These are phyloP conservation scores for Smithornis capensis DNA, from an alignment of 2,113 vertebrate species.

Conservation along the genomic window DNA sequence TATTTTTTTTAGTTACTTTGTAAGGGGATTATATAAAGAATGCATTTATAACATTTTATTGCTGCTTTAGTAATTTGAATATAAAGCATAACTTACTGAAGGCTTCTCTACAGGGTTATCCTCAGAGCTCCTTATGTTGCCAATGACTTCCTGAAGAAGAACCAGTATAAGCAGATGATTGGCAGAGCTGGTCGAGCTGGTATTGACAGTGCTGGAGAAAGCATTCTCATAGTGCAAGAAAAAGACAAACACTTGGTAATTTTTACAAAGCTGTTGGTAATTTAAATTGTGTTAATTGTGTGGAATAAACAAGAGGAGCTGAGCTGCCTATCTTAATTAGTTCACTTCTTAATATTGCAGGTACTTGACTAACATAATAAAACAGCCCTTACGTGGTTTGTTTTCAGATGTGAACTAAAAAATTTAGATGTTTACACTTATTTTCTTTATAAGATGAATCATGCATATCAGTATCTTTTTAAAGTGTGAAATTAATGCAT, in stretches of 20 bases:
- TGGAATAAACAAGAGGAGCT: neutral
- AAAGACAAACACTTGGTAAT: constrained; percentile 85
- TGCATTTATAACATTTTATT: neutral
- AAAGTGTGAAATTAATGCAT: neutral
- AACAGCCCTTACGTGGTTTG: neutral
- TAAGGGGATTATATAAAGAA: neutral
- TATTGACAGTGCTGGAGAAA: constrained; percentile 89
- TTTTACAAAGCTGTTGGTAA: neutral
- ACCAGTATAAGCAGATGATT: constrained; percentile 95
- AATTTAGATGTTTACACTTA: neutral
- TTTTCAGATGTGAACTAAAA: neutral
- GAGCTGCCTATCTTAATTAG: neutral
- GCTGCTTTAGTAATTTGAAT: neutral
- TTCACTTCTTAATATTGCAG: neutral
- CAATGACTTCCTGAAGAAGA: constrained; percentile 88
- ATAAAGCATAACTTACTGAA: neutral
- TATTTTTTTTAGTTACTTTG: neutral
- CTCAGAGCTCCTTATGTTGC: constrained; percentile 92
- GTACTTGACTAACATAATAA: neutral
- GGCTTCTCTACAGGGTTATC: constrained; percentile 81
- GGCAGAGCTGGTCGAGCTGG: constrained; percentile 94
- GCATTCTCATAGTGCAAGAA: constrained; percentile 90
- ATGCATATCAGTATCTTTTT: neutral
- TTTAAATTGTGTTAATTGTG: neutral
- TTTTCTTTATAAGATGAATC: neutral